phyloP scores from a whole-genome alignment of 2,888 invertebrate species.

The Cantharis rustica region DNA sequence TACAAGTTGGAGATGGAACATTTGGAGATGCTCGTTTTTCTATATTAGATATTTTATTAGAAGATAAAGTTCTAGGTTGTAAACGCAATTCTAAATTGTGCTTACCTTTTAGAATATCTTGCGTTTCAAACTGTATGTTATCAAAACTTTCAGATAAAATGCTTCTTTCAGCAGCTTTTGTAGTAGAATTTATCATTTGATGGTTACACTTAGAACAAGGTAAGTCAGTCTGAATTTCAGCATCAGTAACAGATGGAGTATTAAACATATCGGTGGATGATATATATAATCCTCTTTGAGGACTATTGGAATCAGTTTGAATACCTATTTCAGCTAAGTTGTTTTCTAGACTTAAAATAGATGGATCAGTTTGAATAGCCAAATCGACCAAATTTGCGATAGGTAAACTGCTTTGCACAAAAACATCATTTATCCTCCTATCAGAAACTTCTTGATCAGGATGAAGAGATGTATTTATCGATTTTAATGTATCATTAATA shows the following conservation, averaged over 20 bases:
- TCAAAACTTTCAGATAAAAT: slow-evolving; percentile 29
- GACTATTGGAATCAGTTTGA: slow-evolving; percentile 30
- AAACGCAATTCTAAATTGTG: background rate
- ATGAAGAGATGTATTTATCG: background rate
- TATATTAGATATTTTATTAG: background rate
- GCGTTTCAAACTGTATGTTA: slow-evolving; percentile 34
- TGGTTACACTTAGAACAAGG: slow-evolving; percentile 24
- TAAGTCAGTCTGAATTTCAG: slow-evolving; percentile 34
- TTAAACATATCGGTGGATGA: slow-evolving; percentile 34
- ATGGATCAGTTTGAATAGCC: slow-evolving; percentile 1
- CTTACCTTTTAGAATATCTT: slow-evolving; percentile 22
- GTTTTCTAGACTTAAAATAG: background rate
- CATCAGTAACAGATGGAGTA: slow-evolving; percentile 18
- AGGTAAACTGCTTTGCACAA: background rate
- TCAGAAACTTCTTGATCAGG: background rate
- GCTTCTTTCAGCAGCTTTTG: slow-evolving; percentile 4
- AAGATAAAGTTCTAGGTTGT: background rate
- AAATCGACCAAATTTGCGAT: background rate
- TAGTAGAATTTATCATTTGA: background rate
- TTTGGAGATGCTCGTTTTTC: background rate
- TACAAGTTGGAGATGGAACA: background rate
- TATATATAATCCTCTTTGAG: slow-evolving; percentile 31
- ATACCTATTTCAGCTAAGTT: slow-evolving; percentile 12
- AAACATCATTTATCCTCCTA: background rate
- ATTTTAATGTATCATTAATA: background rate